A percentile compares a stretch with the other conserved stretches of the same genome.
These are phyloP conservation scores for Amphiura filiformis DNA, from an alignment of 35 echinoderm and acorn worm species.

Conservation along the genomic window DNA sequence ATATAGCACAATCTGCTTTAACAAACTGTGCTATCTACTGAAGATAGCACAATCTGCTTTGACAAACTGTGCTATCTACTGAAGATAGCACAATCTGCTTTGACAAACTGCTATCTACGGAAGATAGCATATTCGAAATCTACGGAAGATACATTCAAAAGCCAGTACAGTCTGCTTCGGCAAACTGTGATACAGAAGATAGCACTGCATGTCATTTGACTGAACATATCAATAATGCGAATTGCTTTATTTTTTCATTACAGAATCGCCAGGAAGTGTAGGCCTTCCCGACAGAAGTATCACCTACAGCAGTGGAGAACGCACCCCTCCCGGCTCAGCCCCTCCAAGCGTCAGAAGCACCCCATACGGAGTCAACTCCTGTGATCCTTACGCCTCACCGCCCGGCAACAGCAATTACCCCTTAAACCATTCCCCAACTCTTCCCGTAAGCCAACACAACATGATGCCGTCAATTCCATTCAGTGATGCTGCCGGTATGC, in stretches of 20 bases:
- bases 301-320: constrained; percentile 20
- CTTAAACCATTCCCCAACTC: constrained; percentile 80
- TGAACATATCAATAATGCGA: too few relatives aligned
- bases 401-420: constrained; percentile 49
- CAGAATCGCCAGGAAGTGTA: constrained; percentile 32
- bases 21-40: too few relatives aligned
- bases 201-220: too few relatives aligned
- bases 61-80: too few relatives aligned
- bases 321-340: neutral
- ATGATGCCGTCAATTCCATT: constrained; percentile 71
- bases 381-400: constrained; percentile 61
- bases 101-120: too few relatives aligned
- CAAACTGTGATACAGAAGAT: too few relatives aligned
- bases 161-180: too few relatives aligned
- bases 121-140: too few relatives aligned
- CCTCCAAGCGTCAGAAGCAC: neutral
- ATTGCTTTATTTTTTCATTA: neutral
- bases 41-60: too few relatives aligned
- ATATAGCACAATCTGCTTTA: too few relatives aligned
- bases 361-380: constrained; percentile 25
- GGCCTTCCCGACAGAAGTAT: constrained; percentile 23
- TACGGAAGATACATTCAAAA: too few relatives aligned
- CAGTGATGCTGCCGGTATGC: constrained; percentile 71
- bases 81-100: too few relatives aligned
- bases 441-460: constrained; percentile 57